Base-by-base conservation (phyloP, 2,113 vertebrate genomes). In the Mustela lutreola region DNA sequence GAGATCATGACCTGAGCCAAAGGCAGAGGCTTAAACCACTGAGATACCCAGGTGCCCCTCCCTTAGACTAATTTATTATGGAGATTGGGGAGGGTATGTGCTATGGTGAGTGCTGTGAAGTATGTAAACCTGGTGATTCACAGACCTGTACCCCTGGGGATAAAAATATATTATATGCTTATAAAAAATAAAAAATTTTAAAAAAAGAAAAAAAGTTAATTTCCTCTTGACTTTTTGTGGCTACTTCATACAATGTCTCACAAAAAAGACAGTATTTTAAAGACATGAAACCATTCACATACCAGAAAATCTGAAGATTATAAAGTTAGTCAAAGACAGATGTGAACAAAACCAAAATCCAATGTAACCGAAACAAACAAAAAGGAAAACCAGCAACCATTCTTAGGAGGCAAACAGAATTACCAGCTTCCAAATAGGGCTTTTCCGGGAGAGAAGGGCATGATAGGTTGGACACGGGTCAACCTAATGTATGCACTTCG, bases 301-400 rank as follows among this genome's bases (percentile, higher is more conserved):
- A 58, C 14, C 39, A 88, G 71, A 95, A 97, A 91, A 33, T 14
- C 2, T 36, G 11, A 89, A 53, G 36, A 76, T 95, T 85, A 14
- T 63, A 73, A 95, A 78, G 21, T 48, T 80, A 91, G 28, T n/a
- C 62, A 91, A 86, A 82, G 26, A 24, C 16, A 94, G 9, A 84
- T 84, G 12, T 16, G 42, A 94, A 87, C 42, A 80, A 95, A 97
- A 19, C 31, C 60, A 79, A 96, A 84, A 75, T 88, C 16, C n/a
- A 93, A 63, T 33, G 7, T 45, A 81, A 50, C 12, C 2, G 7
- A 79, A 73, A 78, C 15, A 85, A 94, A 28, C 11, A 21, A 21
- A 45, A 80, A 94, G n/a, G 19, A 58, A 93, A 86, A 60, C 4
- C 48, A 91, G n/a, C 93, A 95, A 53, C 2, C 16, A 56, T 88